Conservation (phyloP, 2,113 vertebrate genomes). For the Rhinichthys klamathensis region DNA sequence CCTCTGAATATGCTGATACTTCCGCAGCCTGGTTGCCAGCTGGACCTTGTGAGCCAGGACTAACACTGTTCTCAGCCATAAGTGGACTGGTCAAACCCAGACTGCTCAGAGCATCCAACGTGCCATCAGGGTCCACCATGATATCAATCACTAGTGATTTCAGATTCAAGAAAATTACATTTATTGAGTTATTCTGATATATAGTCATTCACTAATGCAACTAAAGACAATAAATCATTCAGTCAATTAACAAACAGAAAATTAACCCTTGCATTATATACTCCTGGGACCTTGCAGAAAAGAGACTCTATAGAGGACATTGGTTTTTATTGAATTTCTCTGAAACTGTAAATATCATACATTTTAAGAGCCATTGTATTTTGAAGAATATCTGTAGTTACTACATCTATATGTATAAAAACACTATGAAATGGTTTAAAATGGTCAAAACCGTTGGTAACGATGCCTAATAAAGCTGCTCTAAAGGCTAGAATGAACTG, state of each 20-base stretch:
- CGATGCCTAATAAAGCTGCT: neutral
- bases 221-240: neutral
- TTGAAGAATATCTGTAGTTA: neutral
- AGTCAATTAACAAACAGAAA: conserved; percentile 7
- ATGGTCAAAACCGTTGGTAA: neutral
- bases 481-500: neutral
- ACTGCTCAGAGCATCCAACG: conserved; percentile 88
- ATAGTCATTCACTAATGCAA: neutral
- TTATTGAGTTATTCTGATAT: neutral
- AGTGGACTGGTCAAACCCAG: conserved; percentile 82
- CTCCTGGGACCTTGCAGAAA: neutral
- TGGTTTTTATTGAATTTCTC: neutral
- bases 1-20: conserved; percentile 66
- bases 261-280: neutral
- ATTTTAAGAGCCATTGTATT: neutral
- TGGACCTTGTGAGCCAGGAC: conserved; percentile 69
- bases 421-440: neutral
- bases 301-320: neutral
- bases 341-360: neutral
- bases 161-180: neutral
- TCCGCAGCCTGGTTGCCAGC: conserved; percentile 54
- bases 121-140: conserved; percentile 96
- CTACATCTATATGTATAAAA: no score
- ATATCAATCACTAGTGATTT: conserved; percentile 85
- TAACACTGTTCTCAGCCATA: conserved; percentile 76